A percentile compares a stretch with the other conserved stretches of the same genome.
Conservation (phyloP, 1,140 invertebrate genomes). For the Drosophila micromelanica region DNA sequence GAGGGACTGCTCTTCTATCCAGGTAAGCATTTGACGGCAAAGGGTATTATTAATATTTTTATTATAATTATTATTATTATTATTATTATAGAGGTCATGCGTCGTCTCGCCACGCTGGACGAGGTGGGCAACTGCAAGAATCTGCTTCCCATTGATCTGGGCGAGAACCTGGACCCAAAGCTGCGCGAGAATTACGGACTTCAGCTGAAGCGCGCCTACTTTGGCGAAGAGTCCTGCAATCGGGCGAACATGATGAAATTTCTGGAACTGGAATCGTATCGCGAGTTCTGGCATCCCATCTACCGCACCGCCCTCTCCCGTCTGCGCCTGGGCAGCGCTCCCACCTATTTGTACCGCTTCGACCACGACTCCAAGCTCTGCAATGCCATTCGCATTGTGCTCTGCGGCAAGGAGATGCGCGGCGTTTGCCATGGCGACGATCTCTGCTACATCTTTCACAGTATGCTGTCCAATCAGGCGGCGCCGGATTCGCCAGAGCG, state of each 20-base stretch:
- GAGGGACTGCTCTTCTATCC: slow-evolving; percentile 80
- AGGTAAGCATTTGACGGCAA: slow-evolving; percentile 39
- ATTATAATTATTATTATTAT: no score
- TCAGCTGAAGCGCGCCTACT: slow-evolving; percentile 66
- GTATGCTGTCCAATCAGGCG: slow-evolving; percentile 81
- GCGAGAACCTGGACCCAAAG: slow-evolving; percentile 50
- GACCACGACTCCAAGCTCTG: slow-evolving; percentile 78
- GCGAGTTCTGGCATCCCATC: slow-evolving; percentile 84
- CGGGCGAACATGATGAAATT: slow-evolving; percentile 71
- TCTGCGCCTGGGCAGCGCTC: slow-evolving; percentile 60
- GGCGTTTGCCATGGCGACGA: slow-evolving; percentile 88
- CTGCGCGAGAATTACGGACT: slow-evolving; percentile 56
- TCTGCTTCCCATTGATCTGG: slow-evolving; percentile 66
- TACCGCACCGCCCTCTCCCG: slow-evolving; percentile 74
- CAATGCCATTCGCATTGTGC: slow-evolving; percentile 74
- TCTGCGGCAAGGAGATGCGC: slow-evolving; percentile 73
- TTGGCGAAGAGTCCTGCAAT: slow-evolving; percentile 67
- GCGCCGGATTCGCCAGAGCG: slow-evolving; percentile 70
- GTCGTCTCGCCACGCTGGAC: slow-evolving; percentile 68
- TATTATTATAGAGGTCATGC: slow-evolving; percentile 46
- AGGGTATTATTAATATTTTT: not conserved
- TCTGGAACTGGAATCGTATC: slow-evolving; percentile 77
- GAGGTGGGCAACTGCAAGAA: slow-evolving; percentile 71
- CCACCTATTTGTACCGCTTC: slow-evolving; percentile 85
- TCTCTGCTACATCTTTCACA: slow-evolving; percentile 87